These are phyloP conservation scores for Epsilonema sp. DNA, from an alignment of 2,888 invertebrate genomes.

Conservation along the genomic window DNA sequence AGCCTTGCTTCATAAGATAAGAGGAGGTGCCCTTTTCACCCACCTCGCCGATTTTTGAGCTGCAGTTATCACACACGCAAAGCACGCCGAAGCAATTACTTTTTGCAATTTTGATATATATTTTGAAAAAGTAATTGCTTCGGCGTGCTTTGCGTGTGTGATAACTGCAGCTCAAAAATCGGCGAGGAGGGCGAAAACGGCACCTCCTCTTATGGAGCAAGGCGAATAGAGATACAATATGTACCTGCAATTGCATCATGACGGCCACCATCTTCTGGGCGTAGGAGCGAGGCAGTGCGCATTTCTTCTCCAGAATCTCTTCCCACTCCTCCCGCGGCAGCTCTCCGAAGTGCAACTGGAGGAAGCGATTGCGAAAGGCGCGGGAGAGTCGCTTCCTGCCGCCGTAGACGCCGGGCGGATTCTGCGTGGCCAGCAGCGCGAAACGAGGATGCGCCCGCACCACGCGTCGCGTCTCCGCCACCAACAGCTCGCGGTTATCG, in stretches of 20 bases:
- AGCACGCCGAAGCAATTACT: no score
- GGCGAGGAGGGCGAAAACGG: no score
- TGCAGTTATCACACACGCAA: no score
- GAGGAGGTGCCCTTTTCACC: no score
- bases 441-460: conserved; percentile 82
- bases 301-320: conserved; percentile 64
- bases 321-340: conserved; percentile 72
- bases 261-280: conserved; percentile 71
- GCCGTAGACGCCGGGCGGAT: conserved; percentile 78
- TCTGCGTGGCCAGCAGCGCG: conserved; percentile 95
- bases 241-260: conserved; percentile 68
- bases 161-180: no score
- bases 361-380: conserved; percentile 89
- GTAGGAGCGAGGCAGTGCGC: conserved; percentile 64
- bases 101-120: no score
- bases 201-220: no score
- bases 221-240: neutral
- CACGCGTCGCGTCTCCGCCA: conserved; percentile 80
- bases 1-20: no score
- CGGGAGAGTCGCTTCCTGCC: conserved; percentile 81
- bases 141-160: no score
- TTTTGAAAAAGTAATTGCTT: no score
- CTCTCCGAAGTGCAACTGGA: conserved; percentile 86
- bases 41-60: no score
- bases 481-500: conserved; percentile 91